Evolutionary conservation across 2,113 vertebrate species (phyloP).

Genomic region (Ptyas mucosa): DNA sequence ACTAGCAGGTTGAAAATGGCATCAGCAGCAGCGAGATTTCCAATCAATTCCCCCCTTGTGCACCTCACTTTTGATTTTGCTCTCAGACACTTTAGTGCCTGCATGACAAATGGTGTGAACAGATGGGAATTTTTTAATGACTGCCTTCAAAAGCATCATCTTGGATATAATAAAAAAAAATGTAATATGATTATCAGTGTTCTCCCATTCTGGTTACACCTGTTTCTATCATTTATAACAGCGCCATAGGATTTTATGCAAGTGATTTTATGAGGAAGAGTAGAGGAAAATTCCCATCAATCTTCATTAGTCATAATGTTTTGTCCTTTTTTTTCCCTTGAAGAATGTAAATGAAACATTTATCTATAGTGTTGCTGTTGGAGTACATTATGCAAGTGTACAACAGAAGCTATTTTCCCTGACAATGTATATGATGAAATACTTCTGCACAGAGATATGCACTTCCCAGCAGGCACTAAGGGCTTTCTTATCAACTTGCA

Average conservation of each 20-base stretch:
- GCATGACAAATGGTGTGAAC: slow-evolving; percentile 23
- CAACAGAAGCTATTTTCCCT: slow-evolving; percentile 28
- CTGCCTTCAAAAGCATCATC: slow-evolving; percentile 24
- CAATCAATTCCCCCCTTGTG: neutral
- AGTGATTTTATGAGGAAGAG: slow-evolving; percentile 25
- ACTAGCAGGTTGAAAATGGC: neutral
- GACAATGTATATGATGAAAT: slow-evolving; percentile 39
- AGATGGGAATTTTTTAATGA: slow-evolving; percentile 33
- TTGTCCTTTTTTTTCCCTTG: slow-evolving; percentile 1
- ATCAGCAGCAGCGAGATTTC: slow-evolving; percentile 7
- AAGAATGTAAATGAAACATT: slow-evolving; percentile 44
- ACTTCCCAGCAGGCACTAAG: slow-evolving; percentile 14
- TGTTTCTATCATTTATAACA: slow-evolving; percentile 45
- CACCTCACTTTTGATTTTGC: slow-evolving; percentile 13
- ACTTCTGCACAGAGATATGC: slow-evolving; percentile 8
- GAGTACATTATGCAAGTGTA: slow-evolving; percentile 40
- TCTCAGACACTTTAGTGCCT: slow-evolving; percentile 3
- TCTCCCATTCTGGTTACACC: slow-evolving; percentile 13
- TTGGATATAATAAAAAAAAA: slow-evolving; percentile 39
- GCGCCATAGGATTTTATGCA: slow-evolving; percentile 2
- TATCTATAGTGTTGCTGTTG: slow-evolving; percentile 11
- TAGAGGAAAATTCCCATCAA: slow-evolving; percentile 18
- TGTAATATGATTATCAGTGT: slow-evolving; percentile 16
- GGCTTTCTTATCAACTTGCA: slow-evolving; percentile 36
- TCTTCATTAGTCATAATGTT: slow-evolving; percentile 41